phyloP scores from a whole-genome alignment of 37 sponge, comb jelly and placozoan species.

The Oscarella lobularis region DNA sequence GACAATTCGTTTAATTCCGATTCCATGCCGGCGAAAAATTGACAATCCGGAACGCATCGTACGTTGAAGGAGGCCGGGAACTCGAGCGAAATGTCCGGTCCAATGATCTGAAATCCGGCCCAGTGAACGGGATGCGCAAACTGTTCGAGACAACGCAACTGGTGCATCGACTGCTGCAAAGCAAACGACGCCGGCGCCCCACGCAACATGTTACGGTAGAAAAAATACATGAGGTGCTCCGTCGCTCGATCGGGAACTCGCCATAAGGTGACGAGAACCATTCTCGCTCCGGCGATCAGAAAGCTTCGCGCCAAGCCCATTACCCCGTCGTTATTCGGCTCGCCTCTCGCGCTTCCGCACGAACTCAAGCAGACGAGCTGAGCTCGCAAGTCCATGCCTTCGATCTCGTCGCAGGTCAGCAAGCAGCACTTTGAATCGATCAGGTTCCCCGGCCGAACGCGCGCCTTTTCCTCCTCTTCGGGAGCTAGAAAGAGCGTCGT shows the following conservation, averaged over 20 bases:
- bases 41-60: too few species aligned
- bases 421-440: too few species aligned
- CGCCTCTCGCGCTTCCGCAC: too few species aligned
- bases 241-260: conserved; percentile 70
- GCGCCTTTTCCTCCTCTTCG: too few species aligned
- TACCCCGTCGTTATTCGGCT: conserved; percentile 62
- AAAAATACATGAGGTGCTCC: conserved; percentile 56
- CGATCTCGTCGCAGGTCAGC: too few species aligned
- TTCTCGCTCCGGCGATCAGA: conserved; percentile 64
- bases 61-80: not conserved
- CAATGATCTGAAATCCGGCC: conserved; percentile 63
- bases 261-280: conserved; percentile 62
- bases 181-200: conserved; percentile 29
- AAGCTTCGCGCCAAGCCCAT: conserved; percentile 64
- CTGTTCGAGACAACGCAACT: conserved; percentile 45
- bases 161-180: conserved; percentile 54
- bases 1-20: too few species aligned
- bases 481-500: too few species aligned
- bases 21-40: too few species aligned
- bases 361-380: too few species aligned
- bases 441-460: too few species aligned
- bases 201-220: conserved; percentile 52
- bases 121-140: conserved; percentile 57
- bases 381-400: too few species aligned
- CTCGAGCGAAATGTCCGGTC: conserved; percentile 28